Base-by-base conservation (phyloP, 2,888 invertebrate genomes). In the Apomyelois bistriatella region DNA sequence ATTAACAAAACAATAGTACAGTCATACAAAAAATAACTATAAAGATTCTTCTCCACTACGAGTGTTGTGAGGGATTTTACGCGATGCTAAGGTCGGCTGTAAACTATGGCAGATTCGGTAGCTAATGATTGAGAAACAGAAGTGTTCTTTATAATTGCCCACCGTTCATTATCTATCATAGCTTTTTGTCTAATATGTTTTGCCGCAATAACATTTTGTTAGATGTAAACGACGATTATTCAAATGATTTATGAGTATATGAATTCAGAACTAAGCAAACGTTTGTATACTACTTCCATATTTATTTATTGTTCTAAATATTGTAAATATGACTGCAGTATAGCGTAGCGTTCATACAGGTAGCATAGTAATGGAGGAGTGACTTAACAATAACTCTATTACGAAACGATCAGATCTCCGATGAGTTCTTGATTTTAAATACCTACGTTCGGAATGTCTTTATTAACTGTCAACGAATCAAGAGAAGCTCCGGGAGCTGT, bases 381-480 rank as follows among this genome's bases (percentile, higher is more conserved):
- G 12, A 6, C 38, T 38, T 13, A 60, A 61, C 79, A 79, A 82
- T 76, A 79, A 76, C 70, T 73, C 73, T 68, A 78, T 79, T 72
- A 79, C 62, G 67, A 58, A 69, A 70, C 72, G 74, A 78, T 80
- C 76, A 66, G 70, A 79, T 79, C 75, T 64, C 73, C 75, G 76
- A 78, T 66, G 77, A 74, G 76, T 70, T 68, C 74, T 62, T 70
- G 82, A 82, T 79, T 72, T 79, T 72, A 79, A 83, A 85, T 79
- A 78, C 40, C 40, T 16, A 38, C 77, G 72, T 79, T 82, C 64
- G 85, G 85, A 82, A 86, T 87, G 85, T 88, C 88, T 89, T 85
- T 88, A 90, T 89, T 89, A 88, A 84, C 89, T 88, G 86, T 85
- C 88, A 84, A 76, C 78, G 74, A 84, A 87, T 87, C 82, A 82